Percentiles rank a stretch among this genome's conserved stretches.
Conservation (phyloP, 2,113 vertebrate genomes). For the Microtus richardsoni region DNA sequence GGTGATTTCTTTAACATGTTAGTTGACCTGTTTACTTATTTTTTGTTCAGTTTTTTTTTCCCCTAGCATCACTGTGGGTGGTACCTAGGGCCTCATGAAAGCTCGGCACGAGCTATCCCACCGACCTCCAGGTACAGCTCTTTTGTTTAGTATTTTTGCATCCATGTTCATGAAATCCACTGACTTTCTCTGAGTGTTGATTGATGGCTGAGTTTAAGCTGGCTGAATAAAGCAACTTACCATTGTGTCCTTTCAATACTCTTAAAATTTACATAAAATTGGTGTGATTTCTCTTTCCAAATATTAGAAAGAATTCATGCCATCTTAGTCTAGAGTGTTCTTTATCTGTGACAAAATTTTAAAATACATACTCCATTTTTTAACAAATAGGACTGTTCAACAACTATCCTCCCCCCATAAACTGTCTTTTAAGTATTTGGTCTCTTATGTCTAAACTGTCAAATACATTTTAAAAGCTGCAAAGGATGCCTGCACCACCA, state of each 20-base stretch:
- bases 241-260: background rate
- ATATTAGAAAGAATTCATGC: background rate
- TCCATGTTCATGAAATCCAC: background rate
- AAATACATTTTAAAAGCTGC: too few relatives aligned
- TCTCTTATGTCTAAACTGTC: background rate
- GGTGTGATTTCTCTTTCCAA: background rate
- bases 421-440: background rate
- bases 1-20: background rate
- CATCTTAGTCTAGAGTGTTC: too few relatives aligned
- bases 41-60: background rate
- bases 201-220: background rate
- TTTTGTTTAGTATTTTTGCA: background rate
- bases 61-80: background rate
- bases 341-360: background rate
- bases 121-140: background rate
- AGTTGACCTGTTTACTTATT: background rate
- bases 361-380: background rate
- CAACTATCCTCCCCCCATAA: background rate
- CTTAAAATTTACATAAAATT: background rate
- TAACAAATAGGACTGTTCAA: background rate
- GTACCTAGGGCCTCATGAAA: background rate
- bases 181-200: background rate
- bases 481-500: background rate
- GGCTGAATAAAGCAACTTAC: background rate
- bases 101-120: background rate